phyloP scores from a whole-genome alignment of 2,888 invertebrate genomes.

The Mimumesa dahlbomi region DNA sequence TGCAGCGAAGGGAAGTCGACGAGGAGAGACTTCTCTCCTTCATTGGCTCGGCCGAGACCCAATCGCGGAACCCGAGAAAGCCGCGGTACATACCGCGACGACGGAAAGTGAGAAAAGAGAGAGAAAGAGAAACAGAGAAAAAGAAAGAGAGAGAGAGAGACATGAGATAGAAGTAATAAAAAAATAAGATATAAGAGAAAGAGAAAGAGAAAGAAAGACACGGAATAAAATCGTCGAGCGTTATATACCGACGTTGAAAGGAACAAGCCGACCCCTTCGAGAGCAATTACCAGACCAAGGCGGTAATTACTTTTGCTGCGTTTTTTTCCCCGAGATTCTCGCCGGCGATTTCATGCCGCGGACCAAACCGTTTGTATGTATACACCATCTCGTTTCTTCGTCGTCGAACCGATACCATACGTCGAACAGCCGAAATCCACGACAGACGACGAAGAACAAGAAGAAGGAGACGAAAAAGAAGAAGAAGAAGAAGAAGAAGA shows the following conservation, averaged over 20 bases:
- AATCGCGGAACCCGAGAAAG: constrained; percentile 26
- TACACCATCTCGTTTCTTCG: too few species aligned
- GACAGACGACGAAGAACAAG: too few species aligned
- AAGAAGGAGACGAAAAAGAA: too few species aligned
- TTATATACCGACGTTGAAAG: constrained; percentile 24
- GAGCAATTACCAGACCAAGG: constrained; percentile 47
- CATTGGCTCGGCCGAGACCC: constrained; percentile 1
- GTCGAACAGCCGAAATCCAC: too few species aligned
- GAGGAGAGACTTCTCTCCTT: neutral
- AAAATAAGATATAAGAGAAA: neutral
- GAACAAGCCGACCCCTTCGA: constrained; percentile 21
- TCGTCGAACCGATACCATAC: neutral
- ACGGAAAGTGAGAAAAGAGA: constrained; percentile 3
- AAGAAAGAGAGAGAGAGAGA: constrained; percentile 3
- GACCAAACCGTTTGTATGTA: too few species aligned
- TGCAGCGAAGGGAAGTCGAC: constrained; percentile 7
- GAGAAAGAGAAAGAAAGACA: constrained; percentile 13
- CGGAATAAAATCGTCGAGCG: constrained; percentile 29
- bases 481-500: too few species aligned
- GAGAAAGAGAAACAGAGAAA: constrained; percentile 1
- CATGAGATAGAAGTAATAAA: neutral
- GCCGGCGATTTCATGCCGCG: constrained; percentile 2
- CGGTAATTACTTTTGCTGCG: constrained; percentile 51
- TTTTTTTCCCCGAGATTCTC: constrained; percentile 27
- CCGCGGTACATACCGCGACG: neutral